Percentiles rank a stretch among this genome's conserved stretches.
These are phyloP conservation scores for Cheirogaleus medius DNA, from an alignment of 2,113 vertebrate species.

Conservation along the genomic window DNA sequence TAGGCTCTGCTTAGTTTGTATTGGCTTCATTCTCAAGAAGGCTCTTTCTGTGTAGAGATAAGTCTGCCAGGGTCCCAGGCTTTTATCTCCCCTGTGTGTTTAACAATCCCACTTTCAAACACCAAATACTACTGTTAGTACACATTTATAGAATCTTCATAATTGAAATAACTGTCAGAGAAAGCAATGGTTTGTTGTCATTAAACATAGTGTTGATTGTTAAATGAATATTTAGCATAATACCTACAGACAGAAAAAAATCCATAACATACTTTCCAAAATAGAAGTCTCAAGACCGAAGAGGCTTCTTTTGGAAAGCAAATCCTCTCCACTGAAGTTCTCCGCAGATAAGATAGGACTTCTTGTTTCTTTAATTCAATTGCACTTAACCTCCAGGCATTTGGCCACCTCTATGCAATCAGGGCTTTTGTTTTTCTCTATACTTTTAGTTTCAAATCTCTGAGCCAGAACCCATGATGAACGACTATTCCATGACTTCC, in stretches of 20 bases:
- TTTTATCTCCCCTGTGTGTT: neutral
- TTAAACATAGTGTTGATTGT: neutral
- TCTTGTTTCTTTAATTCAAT: conserved; percentile 1
- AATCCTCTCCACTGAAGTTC: neutral
- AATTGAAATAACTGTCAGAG: neutral
- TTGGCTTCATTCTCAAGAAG: neutral
- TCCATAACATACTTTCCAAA: neutral
- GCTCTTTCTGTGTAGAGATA: neutral
- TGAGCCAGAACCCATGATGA: conserved; percentile 72
- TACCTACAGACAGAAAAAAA: neutral
- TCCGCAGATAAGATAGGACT: neutral
- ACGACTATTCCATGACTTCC: conserved; percentile 67
- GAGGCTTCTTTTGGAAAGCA: neutral
- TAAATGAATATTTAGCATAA: neutral
- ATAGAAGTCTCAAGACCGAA: neutral
- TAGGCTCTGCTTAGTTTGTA: neutral
- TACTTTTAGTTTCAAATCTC: conserved; percentile 58
- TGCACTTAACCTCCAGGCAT: conserved; percentile 12
- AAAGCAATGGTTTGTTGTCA: neutral
- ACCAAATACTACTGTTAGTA: neutral
- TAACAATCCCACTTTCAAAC: neutral
- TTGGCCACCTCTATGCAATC: neutral
- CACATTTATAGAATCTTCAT: neutral
- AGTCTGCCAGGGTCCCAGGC: neutral
- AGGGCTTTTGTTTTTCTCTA: conserved; percentile 48